Evolutionary conservation across 2,113 vertebrate species (phyloP), one percentile per base, ranked within the genome.

Genomic region (Colius striatus): DNA sequence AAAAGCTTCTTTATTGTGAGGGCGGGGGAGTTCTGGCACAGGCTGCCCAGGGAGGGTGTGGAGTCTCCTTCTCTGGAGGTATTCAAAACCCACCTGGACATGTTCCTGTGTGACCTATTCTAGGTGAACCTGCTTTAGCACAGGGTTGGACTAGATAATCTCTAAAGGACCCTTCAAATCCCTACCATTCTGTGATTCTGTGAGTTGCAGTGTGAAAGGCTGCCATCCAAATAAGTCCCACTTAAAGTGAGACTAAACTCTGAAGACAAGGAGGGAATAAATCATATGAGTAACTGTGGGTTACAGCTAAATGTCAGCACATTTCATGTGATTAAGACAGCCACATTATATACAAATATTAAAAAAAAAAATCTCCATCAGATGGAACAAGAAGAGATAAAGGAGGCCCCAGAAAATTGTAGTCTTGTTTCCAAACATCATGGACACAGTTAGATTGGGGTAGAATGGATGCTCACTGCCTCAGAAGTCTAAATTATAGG

Each of bases 161-260:
- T 41, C 38, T 41, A 41, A 41, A 41, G 9, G 38, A 10, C 38
- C 38, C 38, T 41, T 41, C 38, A 9, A 41, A 41, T 12, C 38
- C 38, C 38, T 41, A 41, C 38, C 38, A 41, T 41, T 41, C 38
- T 41, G 38, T 41, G 38, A 41, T 41, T 41, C 38, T 41, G 38
- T 41, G 38, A 94, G 41, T 0, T 76, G 53, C 77, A 79, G 32
- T 12, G 21, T 32, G 29, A 82, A 54, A 87, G 62, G 78, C 67
- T 87, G 62, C 45, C 74, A 87, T 79, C 74, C 71, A 96, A 91
- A 1, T 70, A 72, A 85, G n/a, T 20, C 58, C 83, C 70, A 79
- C 51, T 94, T 92, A 82, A 95, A 96, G 81, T 48, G 79, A 87
- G 76, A 74, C 50, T 84, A 62, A 95, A 90, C 55, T 95, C 87